A percentile compares a stretch with the other conserved stretches of the same genome.
phyloP scores from a whole-genome alignment of 2,888 invertebrate species.

The Ashinkailepas kermadecensis region DNA sequence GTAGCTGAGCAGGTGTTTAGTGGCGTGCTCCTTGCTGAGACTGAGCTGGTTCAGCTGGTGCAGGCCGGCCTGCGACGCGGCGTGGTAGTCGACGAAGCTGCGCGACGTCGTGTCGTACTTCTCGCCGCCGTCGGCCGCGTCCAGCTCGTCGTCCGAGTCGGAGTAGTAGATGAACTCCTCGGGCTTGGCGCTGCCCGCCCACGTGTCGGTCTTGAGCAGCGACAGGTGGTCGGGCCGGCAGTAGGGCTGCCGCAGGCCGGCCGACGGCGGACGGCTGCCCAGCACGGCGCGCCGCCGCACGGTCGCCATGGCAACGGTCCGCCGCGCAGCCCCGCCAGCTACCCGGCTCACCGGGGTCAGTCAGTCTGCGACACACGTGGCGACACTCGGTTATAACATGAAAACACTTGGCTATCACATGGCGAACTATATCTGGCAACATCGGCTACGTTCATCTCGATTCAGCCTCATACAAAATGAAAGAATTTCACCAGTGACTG shows the following conservation, averaged over 20 bases:
- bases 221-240: not conserved
- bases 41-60: constrained; percentile 26
- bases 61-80: not conserved
- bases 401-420: too few relatives aligned
- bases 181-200: constrained; percentile 9
- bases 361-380: too few relatives aligned
- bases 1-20: constrained; percentile 70
- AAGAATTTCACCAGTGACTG: too few relatives aligned
- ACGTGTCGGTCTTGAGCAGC: not conserved
- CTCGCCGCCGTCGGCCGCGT: not conserved
- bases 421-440: too few relatives aligned
- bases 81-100: constrained; percentile 17
- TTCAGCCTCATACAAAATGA: too few relatives aligned
- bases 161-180: constrained; percentile 23
- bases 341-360: too few relatives aligned
- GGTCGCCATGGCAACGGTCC: not conserved
- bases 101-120: not conserved
- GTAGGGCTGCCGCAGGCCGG: not conserved
- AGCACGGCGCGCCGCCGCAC: constrained; percentile 10
- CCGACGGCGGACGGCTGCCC: not conserved
- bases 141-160: not conserved
- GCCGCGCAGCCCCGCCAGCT: not conserved
- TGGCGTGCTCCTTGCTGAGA: constrained; percentile 58
- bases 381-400: too few relatives aligned
- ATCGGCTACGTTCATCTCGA: too few relatives aligned